Conservation (phyloP, 2,797 vertebrate genomes). For the Linurgus olivaceus region DNA sequence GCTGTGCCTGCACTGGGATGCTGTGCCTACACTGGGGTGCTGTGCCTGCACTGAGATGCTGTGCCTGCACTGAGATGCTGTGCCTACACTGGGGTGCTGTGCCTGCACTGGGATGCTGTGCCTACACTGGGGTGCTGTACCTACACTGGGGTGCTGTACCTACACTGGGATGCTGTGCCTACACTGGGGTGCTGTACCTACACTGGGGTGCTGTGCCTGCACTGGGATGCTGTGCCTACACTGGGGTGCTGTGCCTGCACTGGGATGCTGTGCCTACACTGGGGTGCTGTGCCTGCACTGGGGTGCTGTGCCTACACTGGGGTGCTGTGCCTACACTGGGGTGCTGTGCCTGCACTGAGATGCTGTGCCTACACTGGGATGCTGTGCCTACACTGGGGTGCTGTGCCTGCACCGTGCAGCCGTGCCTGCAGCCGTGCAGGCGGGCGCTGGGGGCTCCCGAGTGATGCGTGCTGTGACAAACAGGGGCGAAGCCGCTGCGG, state of each 20-base stretch:
- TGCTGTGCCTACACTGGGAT: background rate
- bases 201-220: background rate
- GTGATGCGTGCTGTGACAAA: accelerated
- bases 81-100: background rate
- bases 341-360: too few relatives aligned
- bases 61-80: background rate
- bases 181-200: background rate
- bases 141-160: accelerated
- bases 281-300: background rate
- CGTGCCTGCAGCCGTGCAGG: background rate
- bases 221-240: too few relatives aligned
- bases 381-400: background rate
- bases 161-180: too few relatives aligned
- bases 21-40: background rate
- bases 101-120: background rate
- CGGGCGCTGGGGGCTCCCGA: background rate
- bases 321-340: background rate
- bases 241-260: too few relatives aligned
- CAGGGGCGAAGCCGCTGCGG: background rate
- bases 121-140: background rate
- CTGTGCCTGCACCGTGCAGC: background rate
- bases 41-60: background rate
- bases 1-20: background rate
- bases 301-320: background rate
- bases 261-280: too few relatives aligned